Evolutionary conservation across 1,140 invertebrate genomes (phyloP).

Genomic region (Cotesia glomerata): DNA sequence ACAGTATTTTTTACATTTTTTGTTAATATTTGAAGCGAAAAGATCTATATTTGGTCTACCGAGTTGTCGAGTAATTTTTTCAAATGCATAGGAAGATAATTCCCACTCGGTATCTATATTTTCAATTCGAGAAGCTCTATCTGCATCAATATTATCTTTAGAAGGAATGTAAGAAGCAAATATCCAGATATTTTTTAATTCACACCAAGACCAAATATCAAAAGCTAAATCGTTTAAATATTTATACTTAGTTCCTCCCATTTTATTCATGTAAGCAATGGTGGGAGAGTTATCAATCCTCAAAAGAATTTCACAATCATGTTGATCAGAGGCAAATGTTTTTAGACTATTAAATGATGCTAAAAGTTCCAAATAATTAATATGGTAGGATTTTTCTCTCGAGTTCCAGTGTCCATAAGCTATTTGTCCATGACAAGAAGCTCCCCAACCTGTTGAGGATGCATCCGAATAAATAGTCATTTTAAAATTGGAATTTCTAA

Average conservation of each 20-base stretch:
- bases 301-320: constrained; percentile 26
- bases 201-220: constrained; percentile 38
- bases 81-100: background rate
- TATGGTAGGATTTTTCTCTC: constrained; percentile 23
- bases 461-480: too few relatives aligned
- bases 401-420: constrained; percentile 28
- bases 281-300: constrained; percentile 34
- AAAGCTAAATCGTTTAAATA: constrained; percentile 6
- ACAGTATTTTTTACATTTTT: constrained; percentile 1
- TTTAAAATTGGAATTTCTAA: background rate
- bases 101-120: constrained; percentile 2
- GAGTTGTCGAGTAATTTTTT: background rate
- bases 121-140: background rate
- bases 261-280: constrained; percentile 31
- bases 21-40: constrained; percentile 7
- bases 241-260: constrained; percentile 23
- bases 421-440: constrained; percentile 11
- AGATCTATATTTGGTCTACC: constrained; percentile 13
- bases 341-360: constrained; percentile 18
- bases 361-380: constrained; percentile 23
- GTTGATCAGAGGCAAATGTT: constrained; percentile 21
- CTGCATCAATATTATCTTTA: background rate
- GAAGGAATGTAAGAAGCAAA: too few relatives aligned
- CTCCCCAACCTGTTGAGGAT: constrained; percentile 36
- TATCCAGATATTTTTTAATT: constrained; percentile 27